Evolutionary conservation across 2,797 vertebrate genomes (phyloP).

Genomic region (Epinephelus malabaricus): DNA sequence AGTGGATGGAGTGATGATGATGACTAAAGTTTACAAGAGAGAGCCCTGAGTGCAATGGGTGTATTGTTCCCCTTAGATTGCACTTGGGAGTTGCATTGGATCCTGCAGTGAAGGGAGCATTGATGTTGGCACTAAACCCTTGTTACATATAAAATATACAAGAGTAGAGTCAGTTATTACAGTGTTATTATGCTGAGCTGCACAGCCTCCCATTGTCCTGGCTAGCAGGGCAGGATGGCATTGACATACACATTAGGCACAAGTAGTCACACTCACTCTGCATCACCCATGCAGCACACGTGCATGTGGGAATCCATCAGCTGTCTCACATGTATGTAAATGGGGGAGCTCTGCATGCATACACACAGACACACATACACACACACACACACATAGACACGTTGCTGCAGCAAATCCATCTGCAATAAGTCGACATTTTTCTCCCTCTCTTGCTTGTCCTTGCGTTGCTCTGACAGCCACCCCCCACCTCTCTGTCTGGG

Average conservation of each 20-base stretch:
- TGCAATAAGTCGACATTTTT: conserved; percentile 50
- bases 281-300: conserved; percentile 56
- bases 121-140: conserved; percentile 26
- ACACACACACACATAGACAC: conserved; percentile 1
- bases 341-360: conserved; percentile 22
- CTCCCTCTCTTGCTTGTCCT: conserved; percentile 56
- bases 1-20: conserved; percentile 40
- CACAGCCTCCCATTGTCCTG: conserved; percentile 63
- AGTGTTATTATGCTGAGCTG: conserved; percentile 38
- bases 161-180: conserved; percentile 30
- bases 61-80: conserved; percentile 69
- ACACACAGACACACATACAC: not conserved
- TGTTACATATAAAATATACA: conserved; percentile 18
- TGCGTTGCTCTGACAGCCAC: conserved; percentile 61
- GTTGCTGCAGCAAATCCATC: conserved; percentile 50
- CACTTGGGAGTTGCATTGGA: conserved; percentile 72
- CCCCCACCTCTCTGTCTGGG: conserved; percentile 75
- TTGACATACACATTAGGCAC: conserved; percentile 64
- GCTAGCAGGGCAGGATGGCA: conserved; percentile 54
- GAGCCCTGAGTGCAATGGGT: conserved; percentile 53
- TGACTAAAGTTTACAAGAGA: conserved; percentile 47
- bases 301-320: conserved; percentile 57
- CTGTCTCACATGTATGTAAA: conserved; percentile 55
- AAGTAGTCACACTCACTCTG: conserved; percentile 52
- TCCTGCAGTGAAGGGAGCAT: conserved; percentile 53